phyloP scores from a whole-genome alignment of 2,888 invertebrate genomes.

The Abrostola triplasia region DNA sequence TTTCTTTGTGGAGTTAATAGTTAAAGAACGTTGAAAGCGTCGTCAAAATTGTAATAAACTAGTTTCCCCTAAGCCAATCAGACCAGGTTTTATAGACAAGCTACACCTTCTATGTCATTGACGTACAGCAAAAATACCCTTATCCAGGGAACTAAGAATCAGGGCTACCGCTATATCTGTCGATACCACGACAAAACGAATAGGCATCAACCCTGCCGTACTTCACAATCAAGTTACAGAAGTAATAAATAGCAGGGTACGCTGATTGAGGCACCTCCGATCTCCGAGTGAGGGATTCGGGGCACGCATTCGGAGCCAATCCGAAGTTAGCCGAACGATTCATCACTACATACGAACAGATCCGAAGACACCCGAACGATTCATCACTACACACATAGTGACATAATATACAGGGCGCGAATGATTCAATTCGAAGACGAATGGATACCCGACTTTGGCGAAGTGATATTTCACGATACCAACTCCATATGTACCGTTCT shows the following conservation, averaged over 20 bases:
- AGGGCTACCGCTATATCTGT: too few relatives aligned
- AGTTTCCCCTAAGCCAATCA: too few relatives aligned
- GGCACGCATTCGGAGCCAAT: neutral
- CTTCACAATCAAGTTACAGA: slow-evolving; percentile 35
- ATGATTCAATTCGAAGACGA: slow-evolving; percentile 3
- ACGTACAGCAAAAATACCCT: too few relatives aligned
- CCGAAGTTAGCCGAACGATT: slow-evolving; percentile 12
- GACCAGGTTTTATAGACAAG: too few relatives aligned
- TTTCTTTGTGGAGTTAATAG: too few relatives aligned
- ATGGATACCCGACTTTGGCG: too few relatives aligned
- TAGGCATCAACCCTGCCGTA: slow-evolving; percentile 5
- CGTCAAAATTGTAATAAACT: too few relatives aligned
- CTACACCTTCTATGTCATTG: too few relatives aligned
- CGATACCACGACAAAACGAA: too few relatives aligned
- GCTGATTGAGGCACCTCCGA: slow-evolving; percentile 31
- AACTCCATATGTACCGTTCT: neutral
- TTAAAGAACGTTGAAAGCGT: too few relatives aligned
- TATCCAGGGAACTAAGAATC: too few relatives aligned
- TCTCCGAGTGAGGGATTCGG: neutral
- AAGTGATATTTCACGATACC: neutral
- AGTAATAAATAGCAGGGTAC: slow-evolving; percentile 5
- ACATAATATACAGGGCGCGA: slow-evolving; percentile 24
- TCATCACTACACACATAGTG: slow-evolving; percentile 16
- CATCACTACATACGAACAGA: slow-evolving; percentile 5
- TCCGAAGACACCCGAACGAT: slow-evolving; percentile 26